Base-by-base conservation (phyloP, 2,113 vertebrate species). In the Typhlomys cinereus region DNA sequence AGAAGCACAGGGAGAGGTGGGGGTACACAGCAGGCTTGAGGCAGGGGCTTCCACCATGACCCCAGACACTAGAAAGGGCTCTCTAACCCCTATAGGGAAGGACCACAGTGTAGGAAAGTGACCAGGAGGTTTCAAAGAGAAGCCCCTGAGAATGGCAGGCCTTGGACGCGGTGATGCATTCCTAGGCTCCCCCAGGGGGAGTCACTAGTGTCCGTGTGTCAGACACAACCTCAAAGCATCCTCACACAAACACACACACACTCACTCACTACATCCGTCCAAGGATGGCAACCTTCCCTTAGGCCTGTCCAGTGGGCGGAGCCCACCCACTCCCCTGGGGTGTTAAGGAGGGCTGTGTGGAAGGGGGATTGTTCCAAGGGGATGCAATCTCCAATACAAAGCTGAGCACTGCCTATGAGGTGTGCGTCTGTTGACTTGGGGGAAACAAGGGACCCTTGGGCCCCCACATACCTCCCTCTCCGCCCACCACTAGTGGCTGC, bases 361-460 rank as follows among this genome's bases (percentile, higher is more conserved):
- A n/a, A 52, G 88, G 54, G 69, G 27, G 2, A 9, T 34, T 8
- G n/a, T 62, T 25, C 76, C 20, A 8, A 5, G 92, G 12, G 78
- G 50, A 84, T 27, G 4, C 36, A 50, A 54, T 39, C 64, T 83
- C 59, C 23, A 96, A 97, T 94, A 97, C 84, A 97, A 78, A 74
- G 52, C 61, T 96, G 67, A 95, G 36, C 94, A 96, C 89, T 48
- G 62, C 46, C 87, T 64, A 18, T 2, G 10, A 66, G 93, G 64
- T 90, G 52, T 39, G 76, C 90, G 89, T 96, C 69, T 95, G 69
- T 90, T n/a, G 85, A 41, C 5, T 78, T n/a, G 36, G n/a, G 81
- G 74, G 23, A 54, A n/a, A 44, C 1, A 11, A 14, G 48, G 31
- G 74, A n/a, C 48, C 54, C 1, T 21, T 44, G 18, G 36, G 25